phyloP scores from a whole-genome alignment of 1,140 invertebrate species.

The Neocloeon triangulifer region DNA sequence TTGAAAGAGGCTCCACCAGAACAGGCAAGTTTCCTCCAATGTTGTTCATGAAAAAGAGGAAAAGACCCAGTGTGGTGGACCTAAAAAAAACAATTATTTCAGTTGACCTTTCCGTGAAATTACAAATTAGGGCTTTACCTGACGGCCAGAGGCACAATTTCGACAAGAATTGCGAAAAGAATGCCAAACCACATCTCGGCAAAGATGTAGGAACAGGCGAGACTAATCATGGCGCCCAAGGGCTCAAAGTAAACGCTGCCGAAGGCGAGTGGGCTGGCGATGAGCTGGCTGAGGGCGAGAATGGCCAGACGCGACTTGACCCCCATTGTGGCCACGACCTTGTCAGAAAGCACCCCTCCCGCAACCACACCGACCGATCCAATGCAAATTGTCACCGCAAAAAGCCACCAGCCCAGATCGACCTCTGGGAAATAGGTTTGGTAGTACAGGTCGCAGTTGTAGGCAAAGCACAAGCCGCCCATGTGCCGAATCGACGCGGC shows the following conservation, averaged over 20 bases:
- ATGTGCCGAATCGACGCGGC: constrained; percentile 79
- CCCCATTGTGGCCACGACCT: constrained; percentile 69
- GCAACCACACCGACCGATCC: constrained; percentile 70
- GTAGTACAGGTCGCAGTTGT: constrained; percentile 75
- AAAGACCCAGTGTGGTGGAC: constrained; percentile 63
- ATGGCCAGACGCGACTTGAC: constrained; percentile 63
- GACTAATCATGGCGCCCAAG: constrained; percentile 61
- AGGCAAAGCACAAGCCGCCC: constrained; percentile 71
- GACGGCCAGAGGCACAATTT: constrained; percentile 57
- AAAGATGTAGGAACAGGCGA: constrained; percentile 66
- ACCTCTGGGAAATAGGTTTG: constrained; percentile 66
- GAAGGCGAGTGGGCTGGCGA: constrained; percentile 71
- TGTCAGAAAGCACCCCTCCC: constrained; percentile 72
- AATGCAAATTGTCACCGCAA: constrained; percentile 63
- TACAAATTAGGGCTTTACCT: no score
- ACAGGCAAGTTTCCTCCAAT: constrained; percentile 80
- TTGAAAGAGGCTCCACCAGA: constrained; percentile 59
- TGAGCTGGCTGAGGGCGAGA: constrained; percentile 52
- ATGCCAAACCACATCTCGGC: constrained; percentile 88
- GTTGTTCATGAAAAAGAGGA: constrained; percentile 80
- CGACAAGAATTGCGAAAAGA: constrained; percentile 67
- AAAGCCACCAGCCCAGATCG: constrained; percentile 70
- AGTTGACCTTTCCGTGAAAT: no score
- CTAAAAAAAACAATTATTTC: no score
- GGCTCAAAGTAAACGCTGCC: constrained; percentile 68